Conservation (phyloP, 2,113 vertebrate species). For the Zootoca vivipara region DNA sequence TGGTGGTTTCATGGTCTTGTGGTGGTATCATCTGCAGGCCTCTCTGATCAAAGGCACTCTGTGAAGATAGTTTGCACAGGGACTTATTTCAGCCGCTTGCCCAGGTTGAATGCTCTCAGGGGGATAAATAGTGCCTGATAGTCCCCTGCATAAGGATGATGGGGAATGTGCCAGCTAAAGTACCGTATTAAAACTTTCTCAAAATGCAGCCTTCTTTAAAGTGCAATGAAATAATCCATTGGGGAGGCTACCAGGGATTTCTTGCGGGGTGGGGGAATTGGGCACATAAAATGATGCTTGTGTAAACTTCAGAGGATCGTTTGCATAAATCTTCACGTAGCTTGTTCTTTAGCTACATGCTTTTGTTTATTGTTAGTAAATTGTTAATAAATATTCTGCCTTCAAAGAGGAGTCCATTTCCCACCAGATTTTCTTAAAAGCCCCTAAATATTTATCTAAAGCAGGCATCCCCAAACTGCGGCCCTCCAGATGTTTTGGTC, state of each 20-base stretch:
- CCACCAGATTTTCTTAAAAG: not conserved
- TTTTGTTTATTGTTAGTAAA: not conserved
- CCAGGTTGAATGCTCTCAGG: not conserved
- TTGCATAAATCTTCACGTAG: not conserved
- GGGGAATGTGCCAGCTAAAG: not conserved
- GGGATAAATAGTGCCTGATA: not conserved
- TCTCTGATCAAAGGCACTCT: too few relatives aligned
- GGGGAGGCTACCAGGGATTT: not conserved
- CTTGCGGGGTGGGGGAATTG: not conserved
- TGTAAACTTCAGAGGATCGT: not conserved
- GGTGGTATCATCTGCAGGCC: not conserved
- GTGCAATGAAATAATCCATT: not conserved
- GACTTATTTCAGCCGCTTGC: not conserved
- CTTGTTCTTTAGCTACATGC: not conserved
- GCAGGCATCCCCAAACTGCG: too few relatives aligned
- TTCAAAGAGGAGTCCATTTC: not conserved
- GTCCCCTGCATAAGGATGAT: not conserved
- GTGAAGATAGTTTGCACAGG: not conserved
- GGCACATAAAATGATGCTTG: not conserved
- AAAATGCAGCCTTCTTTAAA: not conserved
- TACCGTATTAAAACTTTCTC: not conserved
- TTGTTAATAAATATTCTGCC: not conserved
- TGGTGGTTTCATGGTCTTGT: not conserved
- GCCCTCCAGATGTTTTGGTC: too few relatives aligned
- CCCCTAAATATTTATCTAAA: not conserved